Evolutionary conservation across 2,888 invertebrate genomes (phyloP).

Genomic region (Perithous albicinctus): DNA sequence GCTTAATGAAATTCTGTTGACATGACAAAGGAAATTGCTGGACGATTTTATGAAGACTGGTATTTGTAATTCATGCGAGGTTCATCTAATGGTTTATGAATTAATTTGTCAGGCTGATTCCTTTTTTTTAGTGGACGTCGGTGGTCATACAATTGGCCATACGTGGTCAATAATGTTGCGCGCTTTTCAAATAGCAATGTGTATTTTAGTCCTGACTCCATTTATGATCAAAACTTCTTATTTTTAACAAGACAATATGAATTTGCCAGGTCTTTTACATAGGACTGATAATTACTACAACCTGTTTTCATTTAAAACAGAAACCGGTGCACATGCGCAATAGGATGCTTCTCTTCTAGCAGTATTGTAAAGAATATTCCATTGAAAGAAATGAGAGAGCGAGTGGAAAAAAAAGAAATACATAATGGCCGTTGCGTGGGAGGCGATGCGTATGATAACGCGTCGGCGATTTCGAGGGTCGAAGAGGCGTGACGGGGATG

Average conservation of each 20-base stretch:
- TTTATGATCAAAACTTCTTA: too few species aligned
- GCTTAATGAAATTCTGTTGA: constrained; percentile 68
- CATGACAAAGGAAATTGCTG: too few species aligned
- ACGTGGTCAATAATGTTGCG: too few species aligned
- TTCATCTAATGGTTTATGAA: background rate
- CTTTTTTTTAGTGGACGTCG: too few species aligned
- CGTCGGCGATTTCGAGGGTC: constrained; percentile 34
- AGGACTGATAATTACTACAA: background rate
- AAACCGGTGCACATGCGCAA: background rate
- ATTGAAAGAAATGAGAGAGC: constrained; percentile 18
- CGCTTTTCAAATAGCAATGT: too few species aligned
- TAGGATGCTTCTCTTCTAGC: background rate
- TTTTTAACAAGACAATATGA: too few species aligned
- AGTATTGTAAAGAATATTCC: constrained; percentile 7
- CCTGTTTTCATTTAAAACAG: background rate
- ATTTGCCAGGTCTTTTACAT: background rate
- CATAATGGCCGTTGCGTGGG: constrained; percentile 22
- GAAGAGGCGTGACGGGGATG: constrained; percentile 39
- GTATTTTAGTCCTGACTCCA: too few species aligned
- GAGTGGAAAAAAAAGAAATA: constrained; percentile 1
- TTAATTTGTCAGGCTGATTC: background rate
- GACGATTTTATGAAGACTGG: background rate
- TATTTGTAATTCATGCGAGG: background rate
- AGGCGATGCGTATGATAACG: constrained; percentile 33
- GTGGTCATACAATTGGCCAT: too few species aligned